Evolutionary conservation across 2,888 invertebrate genomes (phyloP), one percentile per base, ranked within the genome.

Genomic region (Parnassius glacialis): DNA sequence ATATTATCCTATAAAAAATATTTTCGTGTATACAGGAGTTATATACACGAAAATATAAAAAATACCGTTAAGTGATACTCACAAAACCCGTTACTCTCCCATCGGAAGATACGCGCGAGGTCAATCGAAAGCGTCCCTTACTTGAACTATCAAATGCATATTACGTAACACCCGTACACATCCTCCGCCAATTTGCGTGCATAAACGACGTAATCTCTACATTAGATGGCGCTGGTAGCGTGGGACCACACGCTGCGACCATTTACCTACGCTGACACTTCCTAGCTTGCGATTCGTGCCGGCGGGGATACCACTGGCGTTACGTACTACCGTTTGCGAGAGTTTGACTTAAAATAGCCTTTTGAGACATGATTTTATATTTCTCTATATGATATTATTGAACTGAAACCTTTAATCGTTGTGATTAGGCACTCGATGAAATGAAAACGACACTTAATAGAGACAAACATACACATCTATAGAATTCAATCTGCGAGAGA

Each of bases 121-220:
- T 61, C 57, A 57, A 20, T 53, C 57, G 57, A 57, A 57, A 57
- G 62, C 52, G 44, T 57, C 57, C 57, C 52, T 45, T 34, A 48
- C 51, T 42, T 20, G 41, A 50, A 57, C 62, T 53, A 62, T 62
- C 62, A 58, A 62, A 62, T 62, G 57, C 62, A 57, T 62, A 62
- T 62, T 62, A 58, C 57, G 34, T 58, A 62, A 62, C 57, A 50
- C 52, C 56, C 41, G 25, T n/a, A 47, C 61, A 48, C 61, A 57
- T 61, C 61, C 61, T 41, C 52, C 34, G 62, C 53, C n/a, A 53
- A 57, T 62, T 57, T 62, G 62, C 53, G 20, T 13, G 57, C 62
- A 58, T 54, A 62, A 62, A 62, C 62, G 25, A 57, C 57, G 62
- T 62, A 62, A 62, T 51, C 53, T 45, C 41, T 48, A 48, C 62